Evolutionary conservation across 2,888 invertebrate species (phyloP), one percentile per base, ranked within the genome.

Genomic region (Tiliacea aurago): DNA sequence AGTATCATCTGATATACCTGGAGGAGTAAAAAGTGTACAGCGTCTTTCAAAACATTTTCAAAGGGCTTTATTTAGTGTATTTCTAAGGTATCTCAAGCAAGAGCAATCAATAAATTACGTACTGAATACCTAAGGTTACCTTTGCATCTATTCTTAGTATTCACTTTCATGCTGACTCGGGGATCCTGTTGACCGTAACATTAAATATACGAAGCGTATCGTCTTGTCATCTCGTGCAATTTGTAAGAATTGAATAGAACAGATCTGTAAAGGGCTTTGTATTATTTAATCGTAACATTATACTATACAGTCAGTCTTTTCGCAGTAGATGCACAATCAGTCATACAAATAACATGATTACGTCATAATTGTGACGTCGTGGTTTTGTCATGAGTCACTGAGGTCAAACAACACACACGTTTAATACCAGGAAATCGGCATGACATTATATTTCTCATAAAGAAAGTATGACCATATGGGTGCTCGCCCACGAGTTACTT

Each of bases 151-250:
- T 74, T 69, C 58, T 51, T 23, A 49, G 58, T 41, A 69, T 55
- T 63, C 58, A 66, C 20, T 55, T 33, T 80, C 70, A 81, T 70
- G 81, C 81, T 84, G 84, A 81, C 81, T 81, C 56, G 1, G 84
- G 63, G 63, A 83, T 79, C 53, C 23, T 11, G 45, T 59, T 59
- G 63, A 73, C 63, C 75, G 51, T 47, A 55, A 47, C 59, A 53
- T 84, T 74, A 70, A 75, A 37, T 67, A 45, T 58, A 59, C 66
- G 15, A 47, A 61, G 51, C 43, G 58, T 70, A 80, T 61, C 64
- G 64, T 49, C 70, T 53, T 80, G 56, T 80, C 76, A 84, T 80
- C 62, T 75, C 23, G 37, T 1, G 55, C 49, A 64, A 84, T 68
- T 68, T 70, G 70, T 84, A 61, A 56, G 47, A 65, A 67, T 51